Percentiles rank a stretch among this genome's conserved stretches.
Evolutionary conservation across 2,113 vertebrate species (phyloP).

Genomic region (Hemichromis elongatus): DNA sequence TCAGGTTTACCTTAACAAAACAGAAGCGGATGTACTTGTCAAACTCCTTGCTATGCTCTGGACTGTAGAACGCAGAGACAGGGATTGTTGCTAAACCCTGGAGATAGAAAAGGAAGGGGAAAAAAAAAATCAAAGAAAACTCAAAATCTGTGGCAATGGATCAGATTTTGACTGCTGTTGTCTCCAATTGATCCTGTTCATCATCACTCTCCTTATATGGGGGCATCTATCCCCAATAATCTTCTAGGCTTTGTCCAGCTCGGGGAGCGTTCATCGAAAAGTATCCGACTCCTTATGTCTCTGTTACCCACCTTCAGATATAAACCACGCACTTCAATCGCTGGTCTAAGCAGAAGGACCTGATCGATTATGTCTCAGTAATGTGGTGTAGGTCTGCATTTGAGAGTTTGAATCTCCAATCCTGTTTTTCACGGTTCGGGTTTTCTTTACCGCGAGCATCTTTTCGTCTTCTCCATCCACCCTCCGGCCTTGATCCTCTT

Average conservation of each 20-base stretch:
- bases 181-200: background rate
- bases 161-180: background rate
- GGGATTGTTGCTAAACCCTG: slow-evolving; percentile 89
- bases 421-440: background rate
- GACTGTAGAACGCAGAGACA: slow-evolving; percentile 82
- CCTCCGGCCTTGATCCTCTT: background rate
- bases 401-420: background rate
- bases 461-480: background rate
- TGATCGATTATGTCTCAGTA: background rate
- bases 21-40: slow-evolving; percentile 89
- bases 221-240: background rate
- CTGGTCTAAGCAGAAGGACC: background rate
- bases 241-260: background rate
- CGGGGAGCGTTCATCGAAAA: background rate
- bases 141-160: background rate
- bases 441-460: background rate
- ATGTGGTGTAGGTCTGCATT: background rate
- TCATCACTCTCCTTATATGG: background rate
- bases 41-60: slow-evolving; percentile 76
- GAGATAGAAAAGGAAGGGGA: background rate
- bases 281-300: background rate
- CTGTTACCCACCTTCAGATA: background rate
- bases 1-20: slow-evolving; percentile 84
- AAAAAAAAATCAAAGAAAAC: background rate
- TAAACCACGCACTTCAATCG: background rate